Base-by-base conservation (phyloP, 2,797 vertebrate species). In the Bryconaethiops microstoma region DNA sequence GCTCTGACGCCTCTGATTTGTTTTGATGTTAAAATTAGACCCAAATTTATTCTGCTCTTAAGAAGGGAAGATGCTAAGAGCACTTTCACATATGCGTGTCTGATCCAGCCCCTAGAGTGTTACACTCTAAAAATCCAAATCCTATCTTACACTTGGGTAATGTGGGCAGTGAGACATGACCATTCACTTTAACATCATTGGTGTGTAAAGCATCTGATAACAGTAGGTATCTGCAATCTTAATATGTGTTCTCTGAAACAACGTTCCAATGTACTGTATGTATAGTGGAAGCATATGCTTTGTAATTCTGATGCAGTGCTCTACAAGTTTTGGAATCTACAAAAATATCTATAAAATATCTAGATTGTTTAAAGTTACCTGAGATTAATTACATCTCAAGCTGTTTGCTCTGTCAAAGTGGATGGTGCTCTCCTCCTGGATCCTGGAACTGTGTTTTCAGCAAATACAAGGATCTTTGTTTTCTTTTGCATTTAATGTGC, bases 21-120 rank as follows among this genome's bases (percentile, higher is more conserved):
- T 65, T 77, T 55, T 72, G 60, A 64, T 64, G 69, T 25, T 82
- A 76, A 73, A 79, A 86, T 86, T 81, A 83, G 82, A 74, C 25
- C 16, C 59, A 74, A 52, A 68, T 83, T 78, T 80, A 69, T 71
- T 78, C 52, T 59, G 35, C 67, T 78, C 60, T 39, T 65, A 23
- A 75, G 45, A 76, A 39, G 42, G 50, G 45, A 80, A 59, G 62
- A 62, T 2, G 9, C 7, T 63, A 78, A 57, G 71, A 25, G 52
- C 35, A 55, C 52, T 50, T 80, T 75, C 45, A 65, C 55, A 39
- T 48, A 67, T 69, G 64, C 29, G 23, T 60, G 25, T 52, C 55
- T 35, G 8, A 42, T 79, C n/a, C n/a, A 74, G 9, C 17, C 55
- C n/a, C 40, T 59, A 40, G 54, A 67, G 78, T 59, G 23, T 75